Conservation (phyloP, 2,888 invertebrate genomes). For the Tenthredo livida region DNA sequence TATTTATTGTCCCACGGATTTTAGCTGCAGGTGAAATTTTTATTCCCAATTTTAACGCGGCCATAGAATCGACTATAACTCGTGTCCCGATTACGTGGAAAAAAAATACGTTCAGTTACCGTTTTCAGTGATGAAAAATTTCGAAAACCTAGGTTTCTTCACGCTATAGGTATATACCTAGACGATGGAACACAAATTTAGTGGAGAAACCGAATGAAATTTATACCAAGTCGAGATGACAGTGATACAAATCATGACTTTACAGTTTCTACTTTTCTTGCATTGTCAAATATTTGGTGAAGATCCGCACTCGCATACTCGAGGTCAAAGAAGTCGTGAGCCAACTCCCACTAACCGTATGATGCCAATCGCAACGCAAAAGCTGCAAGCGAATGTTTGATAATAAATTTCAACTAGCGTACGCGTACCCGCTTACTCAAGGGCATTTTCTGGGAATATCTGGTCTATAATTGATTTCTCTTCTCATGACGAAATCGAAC, state of each 20-base stretch:
- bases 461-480: constrained; percentile 41
- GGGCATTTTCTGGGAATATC: constrained; percentile 47
- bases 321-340: constrained; percentile 37
- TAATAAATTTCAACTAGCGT: constrained; percentile 38
- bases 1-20: constrained; percentile 9
- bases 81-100: neutral
- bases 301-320: neutral
- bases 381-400: constrained; percentile 37
- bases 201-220: neutral
- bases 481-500: constrained; percentile 27
- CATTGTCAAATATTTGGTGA: constrained; percentile 11
- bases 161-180: neutral
- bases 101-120: neutral
- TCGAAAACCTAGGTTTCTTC: neutral
- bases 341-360: constrained; percentile 28
- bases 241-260: constrained; percentile 1
- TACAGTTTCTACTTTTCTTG: neutral
- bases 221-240: neutral
- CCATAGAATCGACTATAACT: neutral
- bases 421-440: constrained; percentile 28
- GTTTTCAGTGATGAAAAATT: neutral
- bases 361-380: constrained; percentile 43
- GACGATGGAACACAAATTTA: neutral
- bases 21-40: constrained; percentile 14
- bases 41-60: neutral